Base-by-base conservation (phyloP, 2,888 invertebrate species). In the Pecten maximus region DNA sequence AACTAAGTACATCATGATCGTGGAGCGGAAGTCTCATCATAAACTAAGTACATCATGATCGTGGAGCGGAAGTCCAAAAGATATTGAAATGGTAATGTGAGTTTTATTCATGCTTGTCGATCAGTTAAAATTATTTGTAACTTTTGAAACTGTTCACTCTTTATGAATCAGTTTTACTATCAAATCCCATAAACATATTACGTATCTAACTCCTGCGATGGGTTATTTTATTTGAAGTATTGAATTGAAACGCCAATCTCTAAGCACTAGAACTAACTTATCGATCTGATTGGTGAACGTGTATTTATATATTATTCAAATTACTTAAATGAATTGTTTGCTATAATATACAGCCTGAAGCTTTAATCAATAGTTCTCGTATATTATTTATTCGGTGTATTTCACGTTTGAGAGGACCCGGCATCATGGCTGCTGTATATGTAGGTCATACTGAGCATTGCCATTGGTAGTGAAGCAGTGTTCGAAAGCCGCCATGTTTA, bases 301-400 rank as follows among this genome's bases (percentile, higher is more conserved):
- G n/a, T 74, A 74, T 74, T 35, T 8, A 35, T 74, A 28, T 74
- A 35, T 23, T 35, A 28, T 74, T 10, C 74, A 35, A 74, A 74
- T 35, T 74, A 74, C 74, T 60, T 60, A 28, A 60, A 28, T 60
- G 35, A 74, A 74, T 74, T 74, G 74, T 74, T 74, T 74, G 74
- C 74, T 28, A 74, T 74, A 35, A 74, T 74, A 74, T 74, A 74
- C 74, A 35, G 74, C 35, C 35, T 8, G 4, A 28, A 74, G 74
- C 74, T 74, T 60, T 74, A 35, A 74, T 74, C 74, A 23, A 74
- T 74, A 28, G 35, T 74, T 35, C 74, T 35, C 28, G 35, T 74
- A 10, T 35, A 74, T 74, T 74, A 74, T 74, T 74, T 35, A 54
- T 54, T 54, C 54, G 54, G 54, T 19, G 54, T 23, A 54, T 54